A percentile compares a stretch with the other conserved stretches of the same genome.
These are phyloP conservation scores for Macaria notata DNA, from an alignment of 2,888 invertebrate genomes.

Conservation along the genomic window DNA sequence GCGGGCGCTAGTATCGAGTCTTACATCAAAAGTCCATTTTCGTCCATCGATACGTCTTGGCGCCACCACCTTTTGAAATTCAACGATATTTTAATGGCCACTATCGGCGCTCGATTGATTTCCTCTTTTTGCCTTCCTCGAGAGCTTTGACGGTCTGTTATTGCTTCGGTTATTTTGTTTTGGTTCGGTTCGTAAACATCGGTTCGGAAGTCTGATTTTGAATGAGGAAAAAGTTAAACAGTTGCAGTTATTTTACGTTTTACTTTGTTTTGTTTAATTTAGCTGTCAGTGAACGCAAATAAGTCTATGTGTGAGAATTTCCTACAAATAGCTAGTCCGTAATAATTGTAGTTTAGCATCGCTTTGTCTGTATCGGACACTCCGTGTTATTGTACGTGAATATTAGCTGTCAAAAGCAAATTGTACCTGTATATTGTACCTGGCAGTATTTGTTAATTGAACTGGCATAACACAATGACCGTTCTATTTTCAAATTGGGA, in stretches of 20 bases:
- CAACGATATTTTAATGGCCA: slow-evolving; percentile 80
- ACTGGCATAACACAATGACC: slow-evolving; percentile 26
- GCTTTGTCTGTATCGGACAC: background rate
- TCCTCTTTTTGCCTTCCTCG: slow-evolving; percentile 49
- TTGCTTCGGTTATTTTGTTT: slow-evolving; percentile 10
- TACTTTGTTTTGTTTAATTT: too few relatives aligned
- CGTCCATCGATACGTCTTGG: slow-evolving; percentile 63
- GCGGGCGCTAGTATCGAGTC: slow-evolving; percentile 32
- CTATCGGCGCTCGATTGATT: slow-evolving; percentile 70
- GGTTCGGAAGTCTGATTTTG: background rate
- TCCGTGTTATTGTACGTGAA: slow-evolving; percentile 9
- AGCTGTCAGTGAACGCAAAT: too few relatives aligned
- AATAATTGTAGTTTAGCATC: too few relatives aligned
- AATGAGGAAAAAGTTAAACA: background rate
- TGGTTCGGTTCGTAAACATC: slow-evolving; percentile 32
- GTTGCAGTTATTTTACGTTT: too few relatives aligned
- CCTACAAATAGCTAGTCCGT: too few relatives aligned
- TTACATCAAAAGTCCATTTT: slow-evolving; percentile 77
- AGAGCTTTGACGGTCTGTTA: slow-evolving; percentile 56
- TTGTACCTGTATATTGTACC: background rate
- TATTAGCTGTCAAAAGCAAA: slow-evolving; percentile 28
- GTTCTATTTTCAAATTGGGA: slow-evolving; percentile 44
- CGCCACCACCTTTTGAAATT: slow-evolving; percentile 67
- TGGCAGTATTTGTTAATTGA: slow-evolving; percentile 16
- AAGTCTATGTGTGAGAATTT: too few relatives aligned